Conservation (phyloP, 92 coral and sea anemone species). For the Zoanthus gigantus region DNA sequence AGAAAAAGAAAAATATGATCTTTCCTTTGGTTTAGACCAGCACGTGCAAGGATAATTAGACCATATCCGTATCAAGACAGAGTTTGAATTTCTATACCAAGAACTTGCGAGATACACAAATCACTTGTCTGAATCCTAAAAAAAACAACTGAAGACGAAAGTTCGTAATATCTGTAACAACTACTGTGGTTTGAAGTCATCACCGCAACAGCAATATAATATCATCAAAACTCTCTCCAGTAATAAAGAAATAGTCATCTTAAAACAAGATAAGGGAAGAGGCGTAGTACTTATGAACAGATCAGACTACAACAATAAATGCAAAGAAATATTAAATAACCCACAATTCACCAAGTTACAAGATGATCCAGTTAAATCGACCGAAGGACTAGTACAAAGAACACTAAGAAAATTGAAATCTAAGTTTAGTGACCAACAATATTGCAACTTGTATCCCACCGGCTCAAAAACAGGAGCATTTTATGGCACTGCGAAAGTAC, state of each 20-base stretch:
- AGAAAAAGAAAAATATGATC: background rate
- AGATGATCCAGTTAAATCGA: background rate
- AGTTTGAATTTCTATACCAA: background rate
- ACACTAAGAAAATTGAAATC: background rate
- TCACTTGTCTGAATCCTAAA: background rate
- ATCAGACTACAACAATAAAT: background rate
- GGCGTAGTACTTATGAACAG: background rate
- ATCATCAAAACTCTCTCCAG: background rate
- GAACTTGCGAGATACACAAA: background rate
- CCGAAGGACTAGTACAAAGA: slow-evolving; percentile 14
- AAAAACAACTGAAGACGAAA: no score
- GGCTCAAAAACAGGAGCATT: slow-evolving; percentile 17
- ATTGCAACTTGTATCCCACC: slow-evolving; percentile 22
- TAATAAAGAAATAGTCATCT: background rate
- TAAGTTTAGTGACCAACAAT: background rate
- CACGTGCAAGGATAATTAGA: background rate
- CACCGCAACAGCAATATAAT: background rate
- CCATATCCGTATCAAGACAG: background rate
- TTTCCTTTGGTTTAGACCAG: background rate
- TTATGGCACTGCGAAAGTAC: background rate
- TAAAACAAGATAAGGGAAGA: background rate
- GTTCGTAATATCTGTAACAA: no score
- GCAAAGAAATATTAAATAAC: background rate
- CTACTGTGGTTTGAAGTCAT: no score
- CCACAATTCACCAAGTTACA: background rate